phyloP scores from a whole-genome alignment of 2,888 invertebrate genomes.

The Agrochola lota region DNA sequence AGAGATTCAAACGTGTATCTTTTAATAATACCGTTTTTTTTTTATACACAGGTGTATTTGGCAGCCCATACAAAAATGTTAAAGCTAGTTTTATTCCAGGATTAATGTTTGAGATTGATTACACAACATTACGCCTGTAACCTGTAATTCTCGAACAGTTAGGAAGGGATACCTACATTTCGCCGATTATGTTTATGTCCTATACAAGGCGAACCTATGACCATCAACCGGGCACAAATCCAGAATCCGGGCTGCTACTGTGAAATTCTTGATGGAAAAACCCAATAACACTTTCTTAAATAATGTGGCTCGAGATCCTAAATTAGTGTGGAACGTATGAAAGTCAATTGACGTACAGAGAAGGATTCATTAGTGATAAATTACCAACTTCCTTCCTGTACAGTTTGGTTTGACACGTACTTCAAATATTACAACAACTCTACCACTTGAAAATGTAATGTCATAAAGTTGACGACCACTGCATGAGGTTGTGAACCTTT shows the following conservation, averaged over 20 bases:
- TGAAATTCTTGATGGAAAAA: too few relatives aligned
- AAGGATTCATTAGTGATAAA: slow-evolving; percentile 27
- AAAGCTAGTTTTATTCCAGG: slow-evolving; percentile 7
- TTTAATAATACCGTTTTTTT: slow-evolving; percentile 17
- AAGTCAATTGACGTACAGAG: slow-evolving; percentile 18
- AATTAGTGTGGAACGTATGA: slow-evolving; percentile 2
- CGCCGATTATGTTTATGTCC: too few relatives aligned
- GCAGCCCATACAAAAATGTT: background rate
- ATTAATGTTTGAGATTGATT: background rate
- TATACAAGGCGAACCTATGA: too few relatives aligned
- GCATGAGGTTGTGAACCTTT: slow-evolving; percentile 5
- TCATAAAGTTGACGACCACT: slow-evolving; percentile 9
- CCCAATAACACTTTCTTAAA: background rate
- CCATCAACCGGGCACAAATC: too few relatives aligned
- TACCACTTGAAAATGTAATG: background rate
- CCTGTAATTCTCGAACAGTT: too few relatives aligned
- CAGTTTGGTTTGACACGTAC: background rate
- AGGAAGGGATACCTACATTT: too few relatives aligned
- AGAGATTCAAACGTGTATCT: slow-evolving; percentile 37
- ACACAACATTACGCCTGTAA: too few relatives aligned
- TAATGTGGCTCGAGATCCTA: slow-evolving; percentile 10
- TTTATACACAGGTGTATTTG: slow-evolving; percentile 36
- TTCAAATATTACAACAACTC: background rate
- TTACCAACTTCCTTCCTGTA: slow-evolving; percentile 6
- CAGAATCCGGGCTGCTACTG: too few relatives aligned